Evolutionary conservation across 2,113 vertebrate species (phyloP), one percentile per base, ranked within the genome.

Genomic region (Protobothrops flavoviridis): DNA sequence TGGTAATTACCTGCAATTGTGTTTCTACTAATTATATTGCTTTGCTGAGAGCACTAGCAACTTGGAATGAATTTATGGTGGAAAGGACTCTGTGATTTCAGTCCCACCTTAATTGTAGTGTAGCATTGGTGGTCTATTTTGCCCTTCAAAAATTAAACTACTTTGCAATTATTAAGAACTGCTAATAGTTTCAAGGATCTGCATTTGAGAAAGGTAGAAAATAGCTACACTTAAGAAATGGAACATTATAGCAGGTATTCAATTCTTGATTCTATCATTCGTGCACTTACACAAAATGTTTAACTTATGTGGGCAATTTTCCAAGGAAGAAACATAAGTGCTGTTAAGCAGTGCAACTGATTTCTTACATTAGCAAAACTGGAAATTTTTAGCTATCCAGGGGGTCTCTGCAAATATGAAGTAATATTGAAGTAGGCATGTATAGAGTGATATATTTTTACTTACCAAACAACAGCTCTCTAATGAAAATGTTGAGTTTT

Each of bases 21-120:
- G 48, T 90, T 93, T 33, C 29, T 57, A 57, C 24, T 94, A 48
- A 91, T 92, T 43, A 10, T 0, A 0, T 11, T 92, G 89, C 89
- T 95, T 87, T 74, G 69, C 3, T 89, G 92, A 1, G 90, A 94
- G 17, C 89, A 29, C 29, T 89, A 93, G 52, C 4, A 69, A 4
- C 93, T 92, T 85, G 57, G 85, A 96, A 20, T 95, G 55, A 93
- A 90, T 96, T n/a, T 96, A 94, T 94, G 55, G 86, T 90, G n/a
- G 29, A 90, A 64, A 53, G 23, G 29, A 90, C 74, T 85, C 52
- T 43, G 26, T 64, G 56, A 93, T 93, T 94, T 95, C 74, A 92
- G 33, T 85, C 93, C 93, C 33, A 55, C 64, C 90, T 48, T 48
- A 64, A 89, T 89, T 8, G 26, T 43, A 24, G 4, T 21, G 43